phyloP scores from a whole-genome alignment of 2,888 invertebrate genomes.

The Ellobium chinense region DNA sequence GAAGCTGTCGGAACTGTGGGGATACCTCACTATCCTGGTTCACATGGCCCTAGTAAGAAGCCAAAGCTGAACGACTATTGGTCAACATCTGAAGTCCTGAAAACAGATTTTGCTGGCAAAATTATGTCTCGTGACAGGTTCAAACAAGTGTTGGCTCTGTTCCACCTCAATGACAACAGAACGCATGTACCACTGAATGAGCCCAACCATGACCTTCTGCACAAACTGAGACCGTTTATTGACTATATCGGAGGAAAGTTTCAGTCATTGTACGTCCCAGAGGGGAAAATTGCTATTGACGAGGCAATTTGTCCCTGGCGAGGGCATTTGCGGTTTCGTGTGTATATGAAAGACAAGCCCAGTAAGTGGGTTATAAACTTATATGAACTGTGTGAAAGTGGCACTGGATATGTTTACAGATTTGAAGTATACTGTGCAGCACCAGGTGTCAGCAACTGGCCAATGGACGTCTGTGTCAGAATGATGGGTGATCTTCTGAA shows the following conservation, averaged over 20 bases:
- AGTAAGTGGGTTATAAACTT: constrained; percentile 6
- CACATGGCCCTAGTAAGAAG: too few species aligned
- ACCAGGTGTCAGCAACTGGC: too few species aligned
- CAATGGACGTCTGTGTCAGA: too few species aligned
- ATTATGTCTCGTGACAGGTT: neutral
- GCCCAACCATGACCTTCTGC: neutral
- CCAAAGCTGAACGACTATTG: neutral
- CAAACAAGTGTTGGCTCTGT: neutral
- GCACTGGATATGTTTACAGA: neutral
- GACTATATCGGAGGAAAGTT: neutral
- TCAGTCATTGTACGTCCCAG: neutral
- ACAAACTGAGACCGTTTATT: neutral
- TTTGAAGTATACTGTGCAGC: neutral
- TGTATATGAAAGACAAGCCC: constrained; percentile 30
- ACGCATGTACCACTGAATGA: neutral
- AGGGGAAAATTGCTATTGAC: constrained; percentile 1
- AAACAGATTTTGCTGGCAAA: neutral
- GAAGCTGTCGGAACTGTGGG: too few species aligned
- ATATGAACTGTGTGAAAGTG: constrained; percentile 25
- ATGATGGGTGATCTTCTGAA: too few species aligned
- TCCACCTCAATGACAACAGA: constrained; percentile 14
- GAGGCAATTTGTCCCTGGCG: constrained; percentile 28
- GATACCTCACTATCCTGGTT: too few species aligned
- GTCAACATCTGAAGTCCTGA: neutral
- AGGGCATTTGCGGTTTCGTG: neutral